These are phyloP conservation scores for Eustalomyia histrio DNA, from an alignment of 2,888 invertebrate species.

Conservation along the genomic window DNA sequence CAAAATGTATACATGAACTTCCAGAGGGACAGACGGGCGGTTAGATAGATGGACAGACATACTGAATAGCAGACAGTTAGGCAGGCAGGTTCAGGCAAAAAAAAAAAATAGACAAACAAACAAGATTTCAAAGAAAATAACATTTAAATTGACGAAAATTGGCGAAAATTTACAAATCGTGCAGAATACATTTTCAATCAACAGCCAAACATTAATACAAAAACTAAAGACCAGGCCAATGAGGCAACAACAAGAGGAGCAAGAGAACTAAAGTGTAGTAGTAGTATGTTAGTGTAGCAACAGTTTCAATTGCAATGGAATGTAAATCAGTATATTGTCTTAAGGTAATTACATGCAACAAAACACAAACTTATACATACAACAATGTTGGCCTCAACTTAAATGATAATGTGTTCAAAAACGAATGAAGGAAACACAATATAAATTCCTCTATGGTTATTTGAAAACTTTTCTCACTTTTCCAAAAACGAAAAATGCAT, in stretches of 20 bases:
- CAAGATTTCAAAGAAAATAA: constrained; percentile 65
- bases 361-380: constrained; percentile 61
- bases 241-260: constrained; percentile 37
- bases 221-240: constrained; percentile 3
- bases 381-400: constrained; percentile 41
- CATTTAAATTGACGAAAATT: constrained; percentile 66
- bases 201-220: constrained; percentile 13
- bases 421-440: neutral
- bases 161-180: constrained; percentile 70
- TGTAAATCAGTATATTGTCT: constrained; percentile 74
- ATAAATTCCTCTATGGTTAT: no score
- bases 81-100: constrained; percentile 39
- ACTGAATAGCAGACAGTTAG: constrained; percentile 8
- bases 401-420: constrained; percentile 6
- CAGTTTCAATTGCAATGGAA: constrained; percentile 77
- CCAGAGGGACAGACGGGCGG: constrained; percentile 15
- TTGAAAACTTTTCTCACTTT: constrained; percentile 51
- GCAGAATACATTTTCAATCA: constrained; percentile 67
- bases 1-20: constrained; percentile 43
- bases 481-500: constrained; percentile 9
- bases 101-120: constrained; percentile 61
- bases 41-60: constrained; percentile 30
- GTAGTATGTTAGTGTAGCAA: no score
- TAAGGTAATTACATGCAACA: constrained; percentile 72
- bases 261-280: constrained; percentile 6